These are phyloP conservation scores for Rhagophthalmus giganteus DNA, from an alignment of 2,888 invertebrate species.

Conservation along the genomic window DNA sequence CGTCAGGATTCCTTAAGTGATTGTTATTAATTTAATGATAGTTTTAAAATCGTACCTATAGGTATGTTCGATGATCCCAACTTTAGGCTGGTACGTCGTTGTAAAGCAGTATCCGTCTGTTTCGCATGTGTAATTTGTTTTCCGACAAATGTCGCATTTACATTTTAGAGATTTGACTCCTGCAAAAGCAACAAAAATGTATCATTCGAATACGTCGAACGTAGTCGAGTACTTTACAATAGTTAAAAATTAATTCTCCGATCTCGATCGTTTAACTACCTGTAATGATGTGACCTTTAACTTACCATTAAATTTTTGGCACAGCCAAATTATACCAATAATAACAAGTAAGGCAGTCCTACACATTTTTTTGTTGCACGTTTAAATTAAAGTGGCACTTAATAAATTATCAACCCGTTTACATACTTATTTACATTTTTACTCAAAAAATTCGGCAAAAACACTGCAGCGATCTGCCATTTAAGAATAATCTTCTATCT, in stretches of 20 bases:
- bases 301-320: constrained; percentile 48
- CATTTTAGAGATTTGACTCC: constrained; percentile 69
- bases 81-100: constrained; percentile 67
- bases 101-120: constrained; percentile 90
- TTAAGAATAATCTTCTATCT: constrained; percentile 31
- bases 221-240: background rate
- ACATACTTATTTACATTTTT: constrained; percentile 41
- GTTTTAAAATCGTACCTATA: constrained; percentile 70
- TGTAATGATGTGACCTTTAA: constrained; percentile 19
- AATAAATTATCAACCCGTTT: constrained; percentile 33
- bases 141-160: constrained; percentile 78
- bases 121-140: constrained; percentile 78
- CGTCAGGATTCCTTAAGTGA: background rate
- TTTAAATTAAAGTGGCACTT: constrained; percentile 31
- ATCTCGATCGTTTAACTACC: too few species aligned
- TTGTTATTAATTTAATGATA: too few species aligned
- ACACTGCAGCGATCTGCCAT: constrained; percentile 38
- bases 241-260: too few species aligned
- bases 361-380: constrained; percentile 41
- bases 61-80: constrained; percentile 64
- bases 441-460: constrained; percentile 44
- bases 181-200: constrained; percentile 57
- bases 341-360: constrained; percentile 45
- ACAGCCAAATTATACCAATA: constrained; percentile 46
- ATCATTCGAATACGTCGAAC: too few species aligned